These are phyloP conservation scores for Machaerirhynchus nigripectus DNA, from an alignment of 2,113 vertebrate species.

Conservation along the genomic window DNA sequence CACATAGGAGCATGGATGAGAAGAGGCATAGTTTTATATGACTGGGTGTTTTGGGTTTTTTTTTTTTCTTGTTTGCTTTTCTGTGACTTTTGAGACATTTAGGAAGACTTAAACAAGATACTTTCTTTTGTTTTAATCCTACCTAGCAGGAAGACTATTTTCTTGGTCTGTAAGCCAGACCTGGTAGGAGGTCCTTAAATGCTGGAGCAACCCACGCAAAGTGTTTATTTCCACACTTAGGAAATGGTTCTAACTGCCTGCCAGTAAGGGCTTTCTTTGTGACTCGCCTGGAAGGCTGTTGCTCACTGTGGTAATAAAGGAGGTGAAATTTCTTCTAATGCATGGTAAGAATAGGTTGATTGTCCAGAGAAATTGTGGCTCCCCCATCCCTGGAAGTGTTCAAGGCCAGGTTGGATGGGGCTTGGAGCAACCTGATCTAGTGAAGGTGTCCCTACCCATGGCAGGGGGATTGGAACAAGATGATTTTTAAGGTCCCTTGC, in stretches of 20 bases:
- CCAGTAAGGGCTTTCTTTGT: not conserved
- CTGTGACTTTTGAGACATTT: not conserved
- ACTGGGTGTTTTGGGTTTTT: rapidly evolving
- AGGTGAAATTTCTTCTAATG: not conserved
- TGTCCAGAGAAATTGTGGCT: not conserved
- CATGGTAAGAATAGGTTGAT: not conserved
- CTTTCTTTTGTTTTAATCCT: not conserved
- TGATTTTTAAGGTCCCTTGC: not conserved
- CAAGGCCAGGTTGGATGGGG: not conserved
- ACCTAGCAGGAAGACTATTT: not conserved
- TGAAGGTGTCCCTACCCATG: not conserved
- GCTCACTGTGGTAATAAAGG: not conserved
- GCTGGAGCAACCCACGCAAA: not conserved
- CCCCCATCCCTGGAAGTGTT: not conserved
- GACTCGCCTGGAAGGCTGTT: not conserved
- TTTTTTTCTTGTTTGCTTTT: not conserved
- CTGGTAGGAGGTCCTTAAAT: not conserved
- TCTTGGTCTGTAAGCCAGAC: not conserved
- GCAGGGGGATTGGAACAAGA: not conserved
- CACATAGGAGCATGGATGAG: not conserved
- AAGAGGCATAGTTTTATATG: not conserved
- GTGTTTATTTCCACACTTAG: not conserved
- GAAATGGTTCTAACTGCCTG: not conserved
- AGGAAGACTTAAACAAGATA: not conserved
- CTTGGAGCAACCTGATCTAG: not conserved